A percentile compares a stretch with the other conserved stretches of the same genome.
Conservation (phyloP, 2,888 invertebrate genomes). For the Phlogophora meticulosa region DNA sequence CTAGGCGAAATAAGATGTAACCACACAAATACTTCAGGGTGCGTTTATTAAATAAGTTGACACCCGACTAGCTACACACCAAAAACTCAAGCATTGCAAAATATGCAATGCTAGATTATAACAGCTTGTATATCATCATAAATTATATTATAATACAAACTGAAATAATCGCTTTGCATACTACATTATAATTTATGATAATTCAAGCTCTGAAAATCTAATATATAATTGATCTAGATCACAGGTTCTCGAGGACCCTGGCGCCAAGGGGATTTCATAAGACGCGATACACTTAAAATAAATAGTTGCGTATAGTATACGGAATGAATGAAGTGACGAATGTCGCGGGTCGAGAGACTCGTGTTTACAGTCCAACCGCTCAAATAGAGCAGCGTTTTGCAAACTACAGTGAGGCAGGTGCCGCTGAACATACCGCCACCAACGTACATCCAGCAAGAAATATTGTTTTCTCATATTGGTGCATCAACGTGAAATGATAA, state of each 20-base stretch:
- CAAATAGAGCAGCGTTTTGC: constrained; percentile 15
- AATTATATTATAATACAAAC: constrained; percentile 22
- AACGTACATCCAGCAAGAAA: neutral
- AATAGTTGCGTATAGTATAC: constrained; percentile 53
- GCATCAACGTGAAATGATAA: neutral
- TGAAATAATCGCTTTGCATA: constrained; percentile 30
- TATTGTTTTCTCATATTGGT: neutral
- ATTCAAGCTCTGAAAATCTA: constrained; percentile 49
- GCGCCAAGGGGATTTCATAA: constrained; percentile 47
- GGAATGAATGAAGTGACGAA: constrained; percentile 63
- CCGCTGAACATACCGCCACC: neutral
- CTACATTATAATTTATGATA: constrained; percentile 32
- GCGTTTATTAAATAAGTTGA: constrained; percentile 61
- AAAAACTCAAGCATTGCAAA: constrained; percentile 40
- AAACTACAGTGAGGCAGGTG: neutral
- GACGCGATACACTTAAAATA: constrained; percentile 57
- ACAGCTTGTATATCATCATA: constrained; percentile 12
- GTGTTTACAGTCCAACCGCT: constrained; percentile 28
- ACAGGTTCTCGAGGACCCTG: constrained; percentile 33
- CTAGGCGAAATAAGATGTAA: constrained; percentile 76
- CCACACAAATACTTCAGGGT: constrained; percentile 74
- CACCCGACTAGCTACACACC: constrained; percentile 63
- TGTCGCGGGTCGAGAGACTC: constrained; percentile 22
- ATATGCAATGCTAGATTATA: constrained; percentile 33
- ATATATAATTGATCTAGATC: constrained; percentile 56